Base-by-base conservation (phyloP, 92 coral and sea anemone species). In the Parazoanthus darwini region DNA sequence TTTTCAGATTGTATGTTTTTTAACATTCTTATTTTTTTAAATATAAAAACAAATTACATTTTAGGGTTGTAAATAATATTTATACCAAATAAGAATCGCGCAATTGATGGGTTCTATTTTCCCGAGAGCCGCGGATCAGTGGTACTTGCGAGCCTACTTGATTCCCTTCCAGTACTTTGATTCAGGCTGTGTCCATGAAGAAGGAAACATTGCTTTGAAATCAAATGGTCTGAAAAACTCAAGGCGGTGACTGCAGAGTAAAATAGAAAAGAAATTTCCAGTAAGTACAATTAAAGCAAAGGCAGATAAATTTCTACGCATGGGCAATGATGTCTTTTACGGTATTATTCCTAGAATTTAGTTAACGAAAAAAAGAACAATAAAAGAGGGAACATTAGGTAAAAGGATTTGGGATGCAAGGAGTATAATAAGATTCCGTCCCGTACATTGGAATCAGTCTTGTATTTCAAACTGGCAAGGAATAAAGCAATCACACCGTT, bases 141-240 rank as follows among this genome's bases (percentile, higher is more conserved):
- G 22, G 70, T 63, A 1, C 25, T 63, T 8, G 48, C 23, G 46
- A 48, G 46, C 22, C 37, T n/a, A 85, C 81, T 87, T 77, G 2
- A 33, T 35, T 79, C 38, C 38, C 37, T 85, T 92, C 95, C 95
- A 94, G 79, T 91, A 86, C 29, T 85, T 92, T n/a, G 98, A 94
- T 81, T 70, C 46, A 1, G 94, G 93, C 81, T 95, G 93, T 7
- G 83, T 90, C 98, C 98, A 95, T 13, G 92, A 92, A 5, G 91
- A 9, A 1, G 96, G 93, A 73, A 95, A 95, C 96, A 97, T 93
- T 59, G 97, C 91, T 73, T 93, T 93, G 88, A 97, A 90, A 89
- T 94, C 94, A 74, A 97, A 93, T 22, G 96, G 94, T 92, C 89
- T 81, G 89, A 95, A 97, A 79, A 94, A 93, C 66, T 95, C 94